Conservation (phyloP, 2,113 vertebrate genomes). For the Leptobrachium leishanense region DNA sequence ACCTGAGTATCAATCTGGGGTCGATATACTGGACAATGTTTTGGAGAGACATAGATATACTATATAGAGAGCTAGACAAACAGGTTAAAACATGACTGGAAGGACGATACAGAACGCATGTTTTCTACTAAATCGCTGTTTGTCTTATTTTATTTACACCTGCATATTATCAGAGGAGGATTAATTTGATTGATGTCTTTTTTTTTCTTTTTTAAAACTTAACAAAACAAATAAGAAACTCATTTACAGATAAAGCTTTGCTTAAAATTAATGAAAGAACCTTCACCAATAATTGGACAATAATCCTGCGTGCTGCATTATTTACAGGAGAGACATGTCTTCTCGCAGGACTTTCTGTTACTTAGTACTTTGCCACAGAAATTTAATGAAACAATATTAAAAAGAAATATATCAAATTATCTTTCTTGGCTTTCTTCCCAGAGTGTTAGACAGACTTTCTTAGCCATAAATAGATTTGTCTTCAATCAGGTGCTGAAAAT, state of each 20-base stretch:
- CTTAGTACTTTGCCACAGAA: neutral
- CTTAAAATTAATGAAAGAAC: too few relatives aligned
- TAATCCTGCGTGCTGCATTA: neutral
- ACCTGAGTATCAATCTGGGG: too few relatives aligned
- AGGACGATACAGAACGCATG: too few relatives aligned
- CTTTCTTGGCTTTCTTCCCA: neutral
- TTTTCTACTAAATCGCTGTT: too few relatives aligned
- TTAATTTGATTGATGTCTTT: too few relatives aligned
- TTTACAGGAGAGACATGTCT: neutral
- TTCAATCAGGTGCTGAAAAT: neutral
- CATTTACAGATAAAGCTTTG: neutral
- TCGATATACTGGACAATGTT: too few relatives aligned
- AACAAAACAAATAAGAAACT: neutral
- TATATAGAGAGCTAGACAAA: too few relatives aligned
- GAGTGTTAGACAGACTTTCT: neutral
- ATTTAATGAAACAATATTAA: conserved; percentile 7
- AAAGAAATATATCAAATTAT: neutral
- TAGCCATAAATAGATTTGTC: neutral
- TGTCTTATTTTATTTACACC: too few relatives aligned
- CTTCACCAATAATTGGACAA: neutral
- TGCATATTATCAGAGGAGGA: too few relatives aligned
- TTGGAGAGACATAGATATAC: too few relatives aligned
- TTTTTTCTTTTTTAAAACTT: too few relatives aligned
- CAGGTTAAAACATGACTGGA: too few relatives aligned
- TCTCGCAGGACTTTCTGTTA: neutral